Base-by-base conservation (phyloP, 2,113 vertebrate species). In the Leptobrachium leishanense region DNA sequence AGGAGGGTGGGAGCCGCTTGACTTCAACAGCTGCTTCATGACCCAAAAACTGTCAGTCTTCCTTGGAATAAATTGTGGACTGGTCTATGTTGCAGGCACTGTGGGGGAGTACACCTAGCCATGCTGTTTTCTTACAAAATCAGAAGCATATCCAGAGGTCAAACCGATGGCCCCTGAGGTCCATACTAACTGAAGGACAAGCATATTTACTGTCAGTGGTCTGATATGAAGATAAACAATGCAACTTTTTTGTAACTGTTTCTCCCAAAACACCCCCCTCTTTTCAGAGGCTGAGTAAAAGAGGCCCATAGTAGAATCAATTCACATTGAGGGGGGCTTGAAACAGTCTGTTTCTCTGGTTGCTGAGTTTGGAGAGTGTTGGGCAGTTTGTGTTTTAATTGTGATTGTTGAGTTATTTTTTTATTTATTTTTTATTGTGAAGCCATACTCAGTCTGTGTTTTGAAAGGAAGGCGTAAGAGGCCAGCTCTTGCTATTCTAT, bases 41-140 rank as follows among this genome's bases (percentile, higher is more conserved):
- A 94, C 93, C 93, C 93, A 94, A 94, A 94, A 94, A 93, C 93
- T 94, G 93, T 94, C 93, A 94, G 93, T 94, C 93, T 94, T 94
- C 94, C 93, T 92, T 92, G 93, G 93, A 93, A 94, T 93, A 94
- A 94, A 93, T 94, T 93, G 93, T 94, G 92, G 93, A 92, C 90
- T 87, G 88, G 87, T 90, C 89, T 90, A 94, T 83, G 72, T 79
- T 44, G 71, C 83, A 86, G 76, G 86, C 86, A 87, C 85, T 85
- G 90, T 65, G 43, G 42, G 77, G 77, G 77, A 46, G 64, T 15
- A 55, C 12, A 5, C 11, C 39, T 57, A 44, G 8, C 11, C 1
- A 10, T 8, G 40, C 66, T 13, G 42, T 54, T 74, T 15, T 59
- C 6, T 13, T 8, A 20, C 3, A 50, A 50, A 50, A 50, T 50